A percentile compares a stretch with the other conserved stretches of the same genome.
Conservation (phyloP, 2,797 vertebrate species). For the Intellagama lesueurii region DNA sequence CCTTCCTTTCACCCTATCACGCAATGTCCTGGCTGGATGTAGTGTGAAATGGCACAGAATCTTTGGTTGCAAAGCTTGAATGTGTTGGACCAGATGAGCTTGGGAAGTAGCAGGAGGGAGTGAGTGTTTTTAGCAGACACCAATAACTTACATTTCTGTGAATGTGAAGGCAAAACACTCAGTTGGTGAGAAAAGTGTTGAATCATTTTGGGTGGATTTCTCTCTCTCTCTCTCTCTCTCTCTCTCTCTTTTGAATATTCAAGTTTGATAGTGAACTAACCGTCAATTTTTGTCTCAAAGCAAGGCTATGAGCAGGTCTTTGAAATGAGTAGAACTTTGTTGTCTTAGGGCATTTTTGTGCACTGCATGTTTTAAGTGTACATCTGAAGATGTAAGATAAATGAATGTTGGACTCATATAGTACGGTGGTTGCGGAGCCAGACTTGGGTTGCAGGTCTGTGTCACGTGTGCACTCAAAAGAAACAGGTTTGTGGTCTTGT, state of each 20-base stretch:
- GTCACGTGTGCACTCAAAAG: not conserved
- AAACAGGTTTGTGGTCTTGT: not conserved
- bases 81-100: not conserved
- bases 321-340: not conserved
- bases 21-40: not conserved
- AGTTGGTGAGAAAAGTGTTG: not conserved
- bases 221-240: not conserved
- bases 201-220: not conserved
- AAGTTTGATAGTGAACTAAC: not conserved
- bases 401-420: not conserved
- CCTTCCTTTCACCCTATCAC: accelerated
- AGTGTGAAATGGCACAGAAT: not conserved
- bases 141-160: not conserved
- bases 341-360: not conserved
- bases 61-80: not conserved
- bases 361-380: not conserved
- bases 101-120: too few relatives aligned
- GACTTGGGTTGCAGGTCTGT: not conserved
- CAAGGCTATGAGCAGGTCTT: not conserved
- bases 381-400: not conserved
- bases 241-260: not conserved
- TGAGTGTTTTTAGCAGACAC: not conserved
- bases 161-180: not conserved
- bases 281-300: not conserved
- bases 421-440: not conserved